Percentiles rank a stretch among this genome's conserved stretches.
Evolutionary conservation across 1,140 invertebrate species (phyloP).

Genomic region (Ceratina australensis): DNA sequence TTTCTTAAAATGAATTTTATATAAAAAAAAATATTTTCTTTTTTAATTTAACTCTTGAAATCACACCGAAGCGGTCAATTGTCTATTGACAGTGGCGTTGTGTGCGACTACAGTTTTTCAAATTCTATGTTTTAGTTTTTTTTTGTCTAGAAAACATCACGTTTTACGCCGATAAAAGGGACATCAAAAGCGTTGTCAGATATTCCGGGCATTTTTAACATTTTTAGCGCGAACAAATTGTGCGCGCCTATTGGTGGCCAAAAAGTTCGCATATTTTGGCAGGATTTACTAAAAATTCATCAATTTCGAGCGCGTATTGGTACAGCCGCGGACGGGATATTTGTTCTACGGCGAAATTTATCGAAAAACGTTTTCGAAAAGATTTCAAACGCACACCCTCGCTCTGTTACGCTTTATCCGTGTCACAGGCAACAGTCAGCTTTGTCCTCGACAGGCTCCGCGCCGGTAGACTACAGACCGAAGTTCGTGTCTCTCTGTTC

Average conservation of each 20-base stretch:
- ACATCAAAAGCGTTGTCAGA: slow-evolving; percentile 1
- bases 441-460: slow-evolving; percentile 12
- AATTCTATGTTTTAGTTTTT: not conserved
- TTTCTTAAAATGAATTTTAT: too few species aligned
- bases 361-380: slow-evolving; percentile 9
- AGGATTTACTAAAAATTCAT: not conserved
- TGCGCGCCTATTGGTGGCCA: not conserved
- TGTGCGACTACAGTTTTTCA: not conserved
- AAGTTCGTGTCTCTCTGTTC: slow-evolving; percentile 16
- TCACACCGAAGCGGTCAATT: not conserved
- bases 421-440: slow-evolving; percentile 20
- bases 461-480: not conserved
- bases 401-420: slow-evolving; percentile 11
- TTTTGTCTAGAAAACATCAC: not conserved
- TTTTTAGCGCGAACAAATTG: slow-evolving; percentile 12
- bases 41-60: not conserved
- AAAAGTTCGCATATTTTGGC: not conserved
- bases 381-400: not conserved
- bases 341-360: not conserved
- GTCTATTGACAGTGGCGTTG: not conserved
- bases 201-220: slow-evolving; percentile 4
- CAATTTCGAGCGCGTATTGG: not conserved
- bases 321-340: not conserved
- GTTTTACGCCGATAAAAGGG: not conserved
- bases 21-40: too few species aligned